Percentiles rank a stretch among this genome's conserved stretches.
These are phyloP conservation scores for Antechinus flavipes DNA, from an alignment of 2,113 vertebrate species.

Conservation along the genomic window DNA sequence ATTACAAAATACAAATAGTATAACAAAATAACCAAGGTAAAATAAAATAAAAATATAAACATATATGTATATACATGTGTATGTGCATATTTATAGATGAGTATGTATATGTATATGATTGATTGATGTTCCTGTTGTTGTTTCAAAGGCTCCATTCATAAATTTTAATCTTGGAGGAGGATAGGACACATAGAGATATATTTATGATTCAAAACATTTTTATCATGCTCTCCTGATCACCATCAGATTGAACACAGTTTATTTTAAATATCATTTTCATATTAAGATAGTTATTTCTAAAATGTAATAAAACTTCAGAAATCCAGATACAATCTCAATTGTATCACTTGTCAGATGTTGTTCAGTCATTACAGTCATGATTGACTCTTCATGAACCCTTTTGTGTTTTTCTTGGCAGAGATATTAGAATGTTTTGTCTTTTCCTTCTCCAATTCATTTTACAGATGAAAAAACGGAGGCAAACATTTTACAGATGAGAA, in stretches of 20 bases:
- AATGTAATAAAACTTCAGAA: not conserved
- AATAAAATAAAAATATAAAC: no score
- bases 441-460: not conserved
- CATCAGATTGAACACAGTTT: not conserved
- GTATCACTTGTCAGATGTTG: not conserved
- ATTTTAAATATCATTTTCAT: not conserved
- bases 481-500: not conserved
- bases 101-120: not conserved
- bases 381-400: not conserved
- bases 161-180: not conserved
- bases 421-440: not conserved
- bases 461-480: no score
- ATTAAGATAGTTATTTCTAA: not conserved
- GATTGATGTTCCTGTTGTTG: not conserved
- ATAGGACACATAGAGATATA: not conserved
- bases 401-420: not conserved
- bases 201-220: no score
- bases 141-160: not conserved
- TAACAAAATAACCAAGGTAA: no score
- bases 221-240: no score
- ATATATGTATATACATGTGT: not conserved
- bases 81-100: no score
- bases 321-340: not conserved
- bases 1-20: not conserved
- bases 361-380: not conserved